Evolutionary conservation across 2,113 vertebrate genomes (phyloP).

Genomic region (Daboia siamensis): DNA sequence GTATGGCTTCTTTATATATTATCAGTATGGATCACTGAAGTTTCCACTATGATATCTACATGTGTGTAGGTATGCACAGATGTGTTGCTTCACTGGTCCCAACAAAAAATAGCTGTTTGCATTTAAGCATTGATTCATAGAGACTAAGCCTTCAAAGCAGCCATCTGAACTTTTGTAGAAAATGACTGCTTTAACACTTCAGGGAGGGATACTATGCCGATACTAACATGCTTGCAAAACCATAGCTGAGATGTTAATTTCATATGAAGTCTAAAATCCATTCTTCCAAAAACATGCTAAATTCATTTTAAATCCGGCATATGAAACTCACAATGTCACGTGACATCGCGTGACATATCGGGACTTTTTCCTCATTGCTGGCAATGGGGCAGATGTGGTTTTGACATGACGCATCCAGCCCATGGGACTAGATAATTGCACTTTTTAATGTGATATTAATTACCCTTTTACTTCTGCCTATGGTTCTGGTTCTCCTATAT

Average conservation of each 20-base stretch:
- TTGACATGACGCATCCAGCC: no score
- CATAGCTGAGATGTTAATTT: not conserved
- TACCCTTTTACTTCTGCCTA: not conserved
- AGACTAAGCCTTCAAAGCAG: not conserved
- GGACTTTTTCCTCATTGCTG: no score
- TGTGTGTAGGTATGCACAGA: not conserved
- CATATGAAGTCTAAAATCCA: not conserved
- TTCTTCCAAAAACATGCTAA: not conserved
- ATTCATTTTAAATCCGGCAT: no score
- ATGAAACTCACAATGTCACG: no score
- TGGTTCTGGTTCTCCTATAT: not conserved
- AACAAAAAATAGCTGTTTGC: not conserved
- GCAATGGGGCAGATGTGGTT: no score
- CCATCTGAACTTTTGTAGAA: not conserved
- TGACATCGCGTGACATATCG: fast-evolving
- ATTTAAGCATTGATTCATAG: not conserved
- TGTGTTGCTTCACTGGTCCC: not conserved
- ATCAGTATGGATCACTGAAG: not conserved
- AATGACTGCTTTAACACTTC: not conserved
- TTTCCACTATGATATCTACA: not conserved
- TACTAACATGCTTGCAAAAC: not conserved
- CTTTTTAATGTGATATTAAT: not conserved
- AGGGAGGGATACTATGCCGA: not conserved
- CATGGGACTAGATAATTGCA: not conserved
- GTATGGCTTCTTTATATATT: not conserved